Conservation (phyloP, 2,888 invertebrate species). For the Trichogramma evanescens region DNA sequence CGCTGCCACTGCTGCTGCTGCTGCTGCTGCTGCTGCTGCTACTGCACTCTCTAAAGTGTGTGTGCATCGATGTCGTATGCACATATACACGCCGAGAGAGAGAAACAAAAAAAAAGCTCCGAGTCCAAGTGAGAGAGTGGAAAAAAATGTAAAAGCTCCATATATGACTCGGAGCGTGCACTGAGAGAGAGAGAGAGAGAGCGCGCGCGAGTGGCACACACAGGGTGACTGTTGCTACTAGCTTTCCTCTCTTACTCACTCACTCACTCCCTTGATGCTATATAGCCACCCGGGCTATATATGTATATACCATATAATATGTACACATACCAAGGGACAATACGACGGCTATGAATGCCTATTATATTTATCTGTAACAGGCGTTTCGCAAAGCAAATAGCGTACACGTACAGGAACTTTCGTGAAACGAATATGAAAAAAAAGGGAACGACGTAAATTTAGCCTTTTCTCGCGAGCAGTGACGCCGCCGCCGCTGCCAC, state of each 20-base stretch:
- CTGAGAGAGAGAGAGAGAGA: constrained; percentile 28
- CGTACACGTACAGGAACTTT: constrained; percentile 24
- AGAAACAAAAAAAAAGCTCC: constrained; percentile 21
- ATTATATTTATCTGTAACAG: constrained; percentile 49
- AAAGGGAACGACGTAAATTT: too few species aligned
- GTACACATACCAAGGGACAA: constrained; percentile 34
- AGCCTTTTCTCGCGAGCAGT: too few species aligned
- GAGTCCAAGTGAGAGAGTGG: constrained; percentile 24
- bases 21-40: constrained; percentile 9
- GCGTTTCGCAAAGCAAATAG: constrained; percentile 48
- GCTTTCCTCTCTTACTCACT: too few species aligned
- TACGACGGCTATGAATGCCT: constrained; percentile 46
- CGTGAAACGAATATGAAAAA: too few species aligned
- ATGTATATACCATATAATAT: too few species aligned
- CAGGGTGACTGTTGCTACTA: too few species aligned
- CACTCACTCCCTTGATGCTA: too few species aligned
- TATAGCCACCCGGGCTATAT: too few species aligned
- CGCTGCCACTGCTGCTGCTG: neutral
- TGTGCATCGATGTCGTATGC: neutral
- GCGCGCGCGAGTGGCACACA: constrained; percentile 22
- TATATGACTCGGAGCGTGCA: neutral
- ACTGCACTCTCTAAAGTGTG: constrained; percentile 13
- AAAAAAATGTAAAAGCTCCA: constrained; percentile 24
- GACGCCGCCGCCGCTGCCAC: too few species aligned
- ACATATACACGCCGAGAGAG: neutral